Evolutionary conservation across 2,113 vertebrate genomes (phyloP), one percentile per base, ranked within the genome.

Genomic region (Colaptes auratus): DNA sequence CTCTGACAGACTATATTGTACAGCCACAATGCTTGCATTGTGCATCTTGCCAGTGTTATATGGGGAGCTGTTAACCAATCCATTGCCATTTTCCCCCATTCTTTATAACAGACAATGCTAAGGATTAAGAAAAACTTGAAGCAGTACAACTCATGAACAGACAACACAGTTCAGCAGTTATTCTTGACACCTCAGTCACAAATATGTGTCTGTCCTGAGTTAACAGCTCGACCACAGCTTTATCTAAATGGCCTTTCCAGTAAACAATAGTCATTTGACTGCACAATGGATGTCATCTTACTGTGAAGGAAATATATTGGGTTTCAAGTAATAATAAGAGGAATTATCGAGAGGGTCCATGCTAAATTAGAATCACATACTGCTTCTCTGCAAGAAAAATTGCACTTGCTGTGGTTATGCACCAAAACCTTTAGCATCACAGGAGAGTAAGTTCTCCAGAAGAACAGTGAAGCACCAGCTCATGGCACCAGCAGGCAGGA

Each of bases 1-100:
- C 7, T 56, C 36, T 66, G 52, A 73, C 55, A 70, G 77, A 86
- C 24, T 13, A 28, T 6, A 12, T 53, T 72, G 71, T 21, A 15
- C 66, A 75, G 35, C 7, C 48, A 69, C 27, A 79, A 20, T 18
- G n/a, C 16, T 76, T 31, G 46, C n/a, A n/a, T n/a, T n/a, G n/a
- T n/a, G n/a, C n/a, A 39, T 73, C 78, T 33, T 56, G 50, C 59
- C 63, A 48, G 9, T 20, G 33, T 80, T 80, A 76, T 7, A 30
- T 9, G 13, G 27, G 21, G 10, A 0, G 10, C 0, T 33, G 77
- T 81, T 50, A 89, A 79, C 16, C 4, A 65, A 13, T 33, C 39
- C 13, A 16, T 33, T 64, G 28, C 35, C 6, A 15, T 76, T 85
- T 83, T 53, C 13, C 50, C 44, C 35, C 24, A 50, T 82, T 86